Evolutionary conservation across 2,888 invertebrate genomes (phyloP), one percentile per base, ranked within the genome.

Genomic region (Lochmaea capreae): DNA sequence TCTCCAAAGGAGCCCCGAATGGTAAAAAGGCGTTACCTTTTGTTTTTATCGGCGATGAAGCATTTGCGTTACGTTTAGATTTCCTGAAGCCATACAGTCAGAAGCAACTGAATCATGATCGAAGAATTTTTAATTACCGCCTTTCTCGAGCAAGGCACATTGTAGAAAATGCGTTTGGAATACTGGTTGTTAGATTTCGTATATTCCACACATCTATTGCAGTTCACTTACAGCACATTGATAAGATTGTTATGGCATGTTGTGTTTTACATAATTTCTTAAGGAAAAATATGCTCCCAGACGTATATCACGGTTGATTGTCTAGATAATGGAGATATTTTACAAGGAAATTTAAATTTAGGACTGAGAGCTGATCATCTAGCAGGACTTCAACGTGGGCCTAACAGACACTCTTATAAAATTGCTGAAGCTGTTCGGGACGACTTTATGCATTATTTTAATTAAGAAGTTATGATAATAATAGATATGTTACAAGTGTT

Each of bases 91-190:
- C 79, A 49, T 76, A 43, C 49, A 52, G 65, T 49, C 66, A 62
- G 52, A 68, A 71, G 58, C 49, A 59, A 52, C 33, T 70, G 18
- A 69, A 49, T 18, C 39, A 54, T n/a, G 70, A 68, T 10, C 18
- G 52, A 77, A 69, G 18, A 72, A 77, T 80, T 69, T 77, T 76
- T 63, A 80, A 80, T 67, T 83, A 82, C 42, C 42, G 42, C 11
- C 11, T 42, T 8, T 42, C n/a, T n/a, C 42, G 42, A 42, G 42
- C 42, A 42, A 42, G 42, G 42, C 42, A 3, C 11, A 71, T 82
- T 18, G 72, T 81, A 42, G 80, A 81, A 76, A 81, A 81, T 69
- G 76, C 69, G 12, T 81, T 81, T 67, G 80, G 81, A 42, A 83
- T 84, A 33, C 71, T 82, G 62, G 69, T 77, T 58, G 71, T 72